Evolutionary conservation across 2,797 vertebrate genomes (phyloP).

Genomic region (Syndactyla subalaris): DNA sequence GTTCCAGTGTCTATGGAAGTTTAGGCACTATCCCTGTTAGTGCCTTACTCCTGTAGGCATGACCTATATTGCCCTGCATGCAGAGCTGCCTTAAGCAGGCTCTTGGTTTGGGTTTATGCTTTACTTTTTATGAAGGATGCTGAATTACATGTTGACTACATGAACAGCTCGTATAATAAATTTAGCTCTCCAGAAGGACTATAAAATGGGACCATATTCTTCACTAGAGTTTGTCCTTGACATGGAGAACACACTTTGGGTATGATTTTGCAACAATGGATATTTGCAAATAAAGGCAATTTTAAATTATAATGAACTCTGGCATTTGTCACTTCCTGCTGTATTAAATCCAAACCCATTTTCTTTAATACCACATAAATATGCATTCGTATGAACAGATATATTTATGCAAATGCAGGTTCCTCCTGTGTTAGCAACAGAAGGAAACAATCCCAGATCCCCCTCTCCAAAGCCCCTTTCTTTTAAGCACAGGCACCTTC

Average conservation of each 20-base stretch:
- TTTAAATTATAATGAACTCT: conserved; percentile 32
- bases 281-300: conserved; percentile 30
- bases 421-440: background rate
- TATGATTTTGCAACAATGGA: background rate
- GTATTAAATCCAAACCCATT: conserved; percentile 50
- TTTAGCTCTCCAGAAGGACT: background rate
- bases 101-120: rapidly evolving
- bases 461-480: background rate
- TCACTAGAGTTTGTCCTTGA: background rate
- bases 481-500: background rate
- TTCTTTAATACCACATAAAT: conserved; percentile 53
- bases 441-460: background rate
- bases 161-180: background rate
- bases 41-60: background rate
- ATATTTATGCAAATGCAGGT: conserved; percentile 53
- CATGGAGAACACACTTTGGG: background rate
- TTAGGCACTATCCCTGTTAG: background rate
- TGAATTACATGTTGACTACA: background rate
- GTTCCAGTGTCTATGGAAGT: background rate
- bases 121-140: rapidly evolving
- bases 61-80: background rate
- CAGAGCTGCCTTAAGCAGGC: background rate
- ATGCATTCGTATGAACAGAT: conserved; percentile 41
- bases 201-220: background rate
- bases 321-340: conserved; percentile 43